Evolutionary conservation across 2,888 invertebrate genomes (phyloP).

Genomic region (Chorisops tibialis): DNA sequence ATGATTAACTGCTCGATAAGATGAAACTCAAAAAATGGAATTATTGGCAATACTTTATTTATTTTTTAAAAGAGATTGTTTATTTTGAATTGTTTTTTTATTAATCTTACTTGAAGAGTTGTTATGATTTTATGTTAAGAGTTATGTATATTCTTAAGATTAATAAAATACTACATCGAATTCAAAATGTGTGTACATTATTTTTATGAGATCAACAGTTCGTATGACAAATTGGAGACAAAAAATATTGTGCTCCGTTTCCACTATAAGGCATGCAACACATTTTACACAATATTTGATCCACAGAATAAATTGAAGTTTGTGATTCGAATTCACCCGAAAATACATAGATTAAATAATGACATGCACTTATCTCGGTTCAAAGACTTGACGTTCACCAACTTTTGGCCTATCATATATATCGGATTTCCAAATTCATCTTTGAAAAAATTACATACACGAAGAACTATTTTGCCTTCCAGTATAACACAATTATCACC

Average conservation of each 20-base stretch:
- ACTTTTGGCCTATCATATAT: neutral
- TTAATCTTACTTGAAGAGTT: too few species aligned
- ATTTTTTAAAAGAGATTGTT: too few species aligned
- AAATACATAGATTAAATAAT: neutral
- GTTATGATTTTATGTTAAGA: too few species aligned
- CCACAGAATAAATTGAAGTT: neutral
- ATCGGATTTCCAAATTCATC: neutral
- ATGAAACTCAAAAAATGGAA: too few species aligned
- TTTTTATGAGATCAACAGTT: too few species aligned
- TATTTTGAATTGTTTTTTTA: too few species aligned
- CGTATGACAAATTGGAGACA: neutral
- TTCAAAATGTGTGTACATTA: too few species aligned
- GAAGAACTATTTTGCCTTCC: neutral
- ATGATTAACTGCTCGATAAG: too few species aligned
- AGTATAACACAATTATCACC: constrained; percentile 1
- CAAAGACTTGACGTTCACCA: neutral
- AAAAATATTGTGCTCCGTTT: neutral
- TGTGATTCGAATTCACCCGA: neutral
- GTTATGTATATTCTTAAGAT: too few species aligned
- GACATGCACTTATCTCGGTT: neutral
- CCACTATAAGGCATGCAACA: neutral
- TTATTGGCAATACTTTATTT: too few species aligned
- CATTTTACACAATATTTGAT: neutral
- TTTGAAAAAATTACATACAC: neutral
- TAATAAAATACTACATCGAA: too few species aligned